These are phyloP conservation scores for Oncorhynchus nerka DNA, from an alignment of 2,113 vertebrate genomes.

Conservation along the genomic window DNA sequence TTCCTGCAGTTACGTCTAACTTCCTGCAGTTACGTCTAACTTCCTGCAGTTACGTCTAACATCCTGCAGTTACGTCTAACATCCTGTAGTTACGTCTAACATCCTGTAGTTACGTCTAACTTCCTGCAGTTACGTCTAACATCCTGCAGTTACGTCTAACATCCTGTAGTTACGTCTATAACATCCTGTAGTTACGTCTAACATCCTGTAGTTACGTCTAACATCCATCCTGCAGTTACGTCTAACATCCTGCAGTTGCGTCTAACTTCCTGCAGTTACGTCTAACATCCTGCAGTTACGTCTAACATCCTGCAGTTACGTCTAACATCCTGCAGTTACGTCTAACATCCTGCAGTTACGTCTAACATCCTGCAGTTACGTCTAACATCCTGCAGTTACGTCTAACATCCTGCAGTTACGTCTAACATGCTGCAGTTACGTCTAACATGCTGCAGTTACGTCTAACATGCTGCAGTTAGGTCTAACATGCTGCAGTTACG, in stretches of 20 bases:
- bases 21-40: too few relatives aligned
- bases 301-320: too few relatives aligned
- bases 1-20: too few relatives aligned
- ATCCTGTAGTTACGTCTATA: too few relatives aligned
- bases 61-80: neutral
- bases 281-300: too few relatives aligned
- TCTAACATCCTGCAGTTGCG: conserved; percentile 7
- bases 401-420: conserved; percentile 5
- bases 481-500: neutral
- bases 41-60: too few relatives aligned
- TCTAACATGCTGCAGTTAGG: conserved; percentile 6
- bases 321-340: too few relatives aligned
- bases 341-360: too few relatives aligned
- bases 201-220: neutral
- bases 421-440: neutral
- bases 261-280: neutral
- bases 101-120: conserved; percentile 8
- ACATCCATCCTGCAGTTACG: conserved; percentile 10
- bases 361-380: too few relatives aligned
- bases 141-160: too few relatives aligned
- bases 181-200: too few relatives aligned
- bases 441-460: conserved; percentile 5
- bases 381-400: conserved; percentile 6
- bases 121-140: too few relatives aligned
- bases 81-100: conserved; percentile 1